A percentile compares a stretch with the other conserved stretches of the same genome.
These are phyloP conservation scores for Perccottus glenii DNA, from an alignment of 2,113 vertebrate genomes.

Conservation along the genomic window DNA sequence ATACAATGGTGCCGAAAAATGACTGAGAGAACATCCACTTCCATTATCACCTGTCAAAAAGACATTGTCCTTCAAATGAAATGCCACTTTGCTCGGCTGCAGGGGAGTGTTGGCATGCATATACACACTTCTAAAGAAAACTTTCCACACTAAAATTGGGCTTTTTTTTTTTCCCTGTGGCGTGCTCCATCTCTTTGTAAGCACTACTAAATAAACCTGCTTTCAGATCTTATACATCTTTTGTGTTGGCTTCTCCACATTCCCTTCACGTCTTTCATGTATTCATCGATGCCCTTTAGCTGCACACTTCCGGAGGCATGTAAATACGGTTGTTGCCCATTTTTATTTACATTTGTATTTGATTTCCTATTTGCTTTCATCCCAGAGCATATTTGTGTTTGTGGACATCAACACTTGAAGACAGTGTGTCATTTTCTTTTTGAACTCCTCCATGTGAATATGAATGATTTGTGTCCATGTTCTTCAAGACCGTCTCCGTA, in stretches of 20 bases:
- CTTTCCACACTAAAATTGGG: not conserved
- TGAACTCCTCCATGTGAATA: slow-evolving; percentile 8
- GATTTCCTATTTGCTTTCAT: slow-evolving; percentile 14
- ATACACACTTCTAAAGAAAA: not conserved
- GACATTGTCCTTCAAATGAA: slow-evolving; percentile 19
- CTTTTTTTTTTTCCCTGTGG: not conserved
- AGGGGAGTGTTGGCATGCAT: not conserved
- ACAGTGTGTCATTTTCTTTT: not conserved
- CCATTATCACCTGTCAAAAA: slow-evolving; percentile 61
- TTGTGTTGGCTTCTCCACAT: too few species aligned
- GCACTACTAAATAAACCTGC: not conserved
- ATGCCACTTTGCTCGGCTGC: slow-evolving; percentile 23
- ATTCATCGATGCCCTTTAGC: not conserved
- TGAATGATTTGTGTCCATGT: not conserved
- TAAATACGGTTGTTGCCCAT: not conserved
- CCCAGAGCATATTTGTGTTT: not conserved
- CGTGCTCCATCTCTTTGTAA: not conserved
- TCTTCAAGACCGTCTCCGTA: not conserved
- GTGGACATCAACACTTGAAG: not conserved
- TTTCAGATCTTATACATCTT: not conserved
- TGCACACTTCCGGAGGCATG: not conserved
- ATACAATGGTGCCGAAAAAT: not conserved
- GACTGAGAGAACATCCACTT: slow-evolving; percentile 13
- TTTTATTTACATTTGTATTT: slow-evolving; percentile 5
- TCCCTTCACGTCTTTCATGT: not conserved